Percentiles rank a stretch among this genome's conserved stretches.
phyloP scores from a whole-genome alignment of 2,113 vertebrate genomes.

The Toxostoma redivivum region DNA sequence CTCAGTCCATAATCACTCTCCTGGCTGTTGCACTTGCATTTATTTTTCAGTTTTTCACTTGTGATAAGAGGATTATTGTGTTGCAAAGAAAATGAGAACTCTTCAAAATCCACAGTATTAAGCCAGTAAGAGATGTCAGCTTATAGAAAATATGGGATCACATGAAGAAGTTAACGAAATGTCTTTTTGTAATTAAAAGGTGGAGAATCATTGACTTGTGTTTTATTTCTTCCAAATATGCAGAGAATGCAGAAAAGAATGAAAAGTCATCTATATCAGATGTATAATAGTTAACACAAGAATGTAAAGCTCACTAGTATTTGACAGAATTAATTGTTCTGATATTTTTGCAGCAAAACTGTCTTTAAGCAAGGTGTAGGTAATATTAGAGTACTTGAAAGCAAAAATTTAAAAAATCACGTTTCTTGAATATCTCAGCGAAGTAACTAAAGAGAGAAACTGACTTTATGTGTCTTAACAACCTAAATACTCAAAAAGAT shows the following conservation, averaged over 20 bases:
- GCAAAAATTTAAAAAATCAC: fast-evolving
- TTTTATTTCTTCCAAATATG: neutral
- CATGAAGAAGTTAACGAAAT: neutral
- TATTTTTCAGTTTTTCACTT: neutral
- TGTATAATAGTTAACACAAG: neutral
- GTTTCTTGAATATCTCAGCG: neutral
- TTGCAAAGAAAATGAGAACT: neutral
- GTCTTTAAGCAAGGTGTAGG: neutral
- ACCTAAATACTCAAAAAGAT: neutral
- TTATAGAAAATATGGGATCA: neutral
- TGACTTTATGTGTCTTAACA: neutral
- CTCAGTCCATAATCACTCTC: neutral
- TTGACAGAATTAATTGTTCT: neutral
- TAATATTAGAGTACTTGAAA: neutral
- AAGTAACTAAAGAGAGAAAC: neutral
- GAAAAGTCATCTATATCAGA: neutral
- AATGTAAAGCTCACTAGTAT: neutral
- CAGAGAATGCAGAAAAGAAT: neutral
- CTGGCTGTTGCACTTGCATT: neutral
- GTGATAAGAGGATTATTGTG: neutral
- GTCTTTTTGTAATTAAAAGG: neutral
- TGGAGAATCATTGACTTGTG: neutral
- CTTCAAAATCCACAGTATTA: neutral
- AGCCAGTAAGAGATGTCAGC: neutral
- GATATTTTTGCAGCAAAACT: neutral